Evolutionary conservation across 1,140 invertebrate genomes (phyloP).

Genomic region (Monochamus saltuarius): DNA sequence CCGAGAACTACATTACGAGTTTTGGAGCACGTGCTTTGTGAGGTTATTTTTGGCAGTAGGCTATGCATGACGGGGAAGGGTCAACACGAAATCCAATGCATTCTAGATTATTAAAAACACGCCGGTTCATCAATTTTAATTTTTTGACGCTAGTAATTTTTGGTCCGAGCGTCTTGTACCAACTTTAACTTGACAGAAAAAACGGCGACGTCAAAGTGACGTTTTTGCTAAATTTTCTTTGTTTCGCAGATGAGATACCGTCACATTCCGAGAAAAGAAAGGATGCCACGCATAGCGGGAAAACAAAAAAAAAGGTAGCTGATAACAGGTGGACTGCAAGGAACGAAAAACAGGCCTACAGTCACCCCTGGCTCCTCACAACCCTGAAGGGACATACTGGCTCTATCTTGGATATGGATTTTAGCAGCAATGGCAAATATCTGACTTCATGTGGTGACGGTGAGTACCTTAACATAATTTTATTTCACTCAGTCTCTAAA

Average conservation of each 20-base stretch:
- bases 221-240: conserved; percentile 1
- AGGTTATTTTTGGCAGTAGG: conserved; percentile 20
- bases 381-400: conserved; percentile 79
- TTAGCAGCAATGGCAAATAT: conserved; percentile 81
- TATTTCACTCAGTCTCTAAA: neutral
- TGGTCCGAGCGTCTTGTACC: no score
- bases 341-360: conserved; percentile 52
- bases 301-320: conserved; percentile 30
- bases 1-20: neutral
- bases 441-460: conserved; percentile 80
- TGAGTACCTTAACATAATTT: conserved; percentile 53
- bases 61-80: no score
- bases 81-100: no score
- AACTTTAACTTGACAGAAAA: neutral
- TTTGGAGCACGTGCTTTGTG: conserved; percentile 24
- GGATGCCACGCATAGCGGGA: conserved; percentile 13
- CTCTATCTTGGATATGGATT: conserved; percentile 71
- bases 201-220: neutral
- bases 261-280: conserved; percentile 20
- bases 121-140: no score
- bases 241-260: conserved; percentile 18
- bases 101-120: no score
- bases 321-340: conserved; percentile 28
- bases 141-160: no score
- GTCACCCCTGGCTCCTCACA: conserved; percentile 73